These are phyloP conservation scores for Cygnus buccinator DNA, from an alignment of 2,113 vertebrate species.

Conservation along the genomic window DNA sequence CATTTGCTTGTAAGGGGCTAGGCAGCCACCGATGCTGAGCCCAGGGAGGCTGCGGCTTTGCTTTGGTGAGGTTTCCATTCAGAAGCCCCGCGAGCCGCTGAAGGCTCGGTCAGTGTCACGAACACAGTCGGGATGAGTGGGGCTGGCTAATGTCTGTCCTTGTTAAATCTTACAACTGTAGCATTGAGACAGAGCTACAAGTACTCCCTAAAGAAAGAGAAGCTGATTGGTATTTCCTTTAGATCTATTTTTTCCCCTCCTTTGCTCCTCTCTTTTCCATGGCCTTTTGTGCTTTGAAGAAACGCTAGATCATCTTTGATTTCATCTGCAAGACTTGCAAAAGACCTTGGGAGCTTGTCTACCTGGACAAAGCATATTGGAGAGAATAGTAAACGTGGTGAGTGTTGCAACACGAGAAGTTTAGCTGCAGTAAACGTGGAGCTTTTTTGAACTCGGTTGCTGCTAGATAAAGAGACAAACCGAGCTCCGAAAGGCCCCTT, in stretches of 20 bases:
- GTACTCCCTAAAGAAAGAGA: neutral
- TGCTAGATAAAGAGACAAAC: neutral
- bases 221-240: neutral
- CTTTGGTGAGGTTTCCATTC: neutral
- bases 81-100: neutral
- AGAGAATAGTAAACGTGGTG: neutral
- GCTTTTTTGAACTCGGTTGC: neutral
- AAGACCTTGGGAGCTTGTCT: neutral
- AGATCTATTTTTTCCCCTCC: neutral
- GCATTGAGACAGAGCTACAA: neutral
- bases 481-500: neutral
- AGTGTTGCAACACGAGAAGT: neutral
- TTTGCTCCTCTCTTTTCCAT: neutral
- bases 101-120: neutral
- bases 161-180: neutral
- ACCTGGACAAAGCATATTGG: neutral
- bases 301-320: neutral
- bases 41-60: neutral
- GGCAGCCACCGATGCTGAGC: neutral
- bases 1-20: neutral
- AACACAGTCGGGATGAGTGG: neutral
- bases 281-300: neutral
- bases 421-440: neutral
- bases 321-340: neutral
- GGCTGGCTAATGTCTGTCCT: neutral